A percentile compares a stretch with the other conserved stretches of the same genome.
phyloP scores from a whole-genome alignment of 2,888 invertebrate genomes.

The Pristionchus arcanus region DNA sequence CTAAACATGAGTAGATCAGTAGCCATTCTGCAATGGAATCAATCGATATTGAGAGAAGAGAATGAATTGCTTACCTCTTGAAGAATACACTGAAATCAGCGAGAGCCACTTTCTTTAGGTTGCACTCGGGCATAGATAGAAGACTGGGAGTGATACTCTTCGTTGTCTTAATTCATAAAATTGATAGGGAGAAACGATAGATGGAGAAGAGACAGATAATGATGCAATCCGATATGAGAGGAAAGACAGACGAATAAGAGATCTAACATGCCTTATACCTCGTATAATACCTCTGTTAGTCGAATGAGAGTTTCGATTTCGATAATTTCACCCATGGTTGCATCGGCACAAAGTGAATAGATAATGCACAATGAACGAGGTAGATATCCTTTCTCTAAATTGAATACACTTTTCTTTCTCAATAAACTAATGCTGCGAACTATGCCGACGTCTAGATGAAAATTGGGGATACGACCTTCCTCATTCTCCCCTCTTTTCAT shows the following conservation, averaged over 20 bases:
- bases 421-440: not conserved
- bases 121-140: not conserved
- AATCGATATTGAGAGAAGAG: not conserved
- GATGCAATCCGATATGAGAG: not conserved
- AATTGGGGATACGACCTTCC: too few relatives aligned
- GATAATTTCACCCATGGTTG: not conserved
- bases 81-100: not conserved
- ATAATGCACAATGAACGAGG: conserved; percentile 4
- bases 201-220: not conserved
- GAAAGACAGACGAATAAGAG: not conserved
- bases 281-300: not conserved
- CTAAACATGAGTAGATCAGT: not conserved
- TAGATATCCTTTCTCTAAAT: not conserved
- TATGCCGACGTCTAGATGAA: too few relatives aligned
- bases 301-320: not conserved
- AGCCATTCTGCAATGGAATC: not conserved
- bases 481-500: too few relatives aligned
- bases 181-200: not conserved
- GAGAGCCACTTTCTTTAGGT: not conserved
- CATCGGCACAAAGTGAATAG: not conserved
- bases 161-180: not conserved
- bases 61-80: not conserved
- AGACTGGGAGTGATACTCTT: not conserved
- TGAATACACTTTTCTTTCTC: not conserved
- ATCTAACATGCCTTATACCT: not conserved